Evolutionary conservation across 2,797 vertebrate species (phyloP), one percentile per base, ranked within the genome.

Genomic region (Bradypus variegatus): DNA sequence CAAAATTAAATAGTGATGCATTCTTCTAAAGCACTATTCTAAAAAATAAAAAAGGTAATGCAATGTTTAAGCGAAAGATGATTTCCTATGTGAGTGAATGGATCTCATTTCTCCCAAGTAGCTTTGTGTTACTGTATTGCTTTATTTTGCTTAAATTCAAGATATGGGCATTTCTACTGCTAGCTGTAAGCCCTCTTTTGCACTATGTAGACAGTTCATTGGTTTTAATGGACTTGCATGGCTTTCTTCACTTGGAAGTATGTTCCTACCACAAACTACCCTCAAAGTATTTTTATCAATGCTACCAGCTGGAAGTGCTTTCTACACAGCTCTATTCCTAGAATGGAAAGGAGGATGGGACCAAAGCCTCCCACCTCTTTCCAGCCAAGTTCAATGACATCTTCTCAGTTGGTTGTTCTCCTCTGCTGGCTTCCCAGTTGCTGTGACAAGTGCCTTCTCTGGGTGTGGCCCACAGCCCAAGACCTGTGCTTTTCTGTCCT

Each of bases 81-180:
- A 58, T 55, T 75, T 50, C 36, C 18, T 64, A 70, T 18, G 1
- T 62, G n/a, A n/a, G 10, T 80, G 21, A 79, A 75, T 50, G 75
- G 82, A 11, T 80, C 90, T 82, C 55, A 62, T 84, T 86, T 53
- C 76, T 78, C 67, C 65, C 36, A 33, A 62, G 41, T 72, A 31
- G 45, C 29, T 91, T 60, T 81, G 90, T 78, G 87, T 86, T 55
- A 69, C 9, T 64, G 15, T 55, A 77, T 81, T 89, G 31, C 36
- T 93, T 93, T 91, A 76, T 72, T 87, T 91, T 85, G 29, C 75
- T 41, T 36, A 70, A 58, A 19, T 67, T 85, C 6, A 82, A 69
- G 21, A 53, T n/a, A 90, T 21, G 0, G 15, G 48, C 29, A 69
- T 62, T 69, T 62, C 41, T 23, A 70, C 21, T n/a, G n/a, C 55